Conservation (phyloP, 2,797 vertebrate species). For the Buceros bicornis region DNA sequence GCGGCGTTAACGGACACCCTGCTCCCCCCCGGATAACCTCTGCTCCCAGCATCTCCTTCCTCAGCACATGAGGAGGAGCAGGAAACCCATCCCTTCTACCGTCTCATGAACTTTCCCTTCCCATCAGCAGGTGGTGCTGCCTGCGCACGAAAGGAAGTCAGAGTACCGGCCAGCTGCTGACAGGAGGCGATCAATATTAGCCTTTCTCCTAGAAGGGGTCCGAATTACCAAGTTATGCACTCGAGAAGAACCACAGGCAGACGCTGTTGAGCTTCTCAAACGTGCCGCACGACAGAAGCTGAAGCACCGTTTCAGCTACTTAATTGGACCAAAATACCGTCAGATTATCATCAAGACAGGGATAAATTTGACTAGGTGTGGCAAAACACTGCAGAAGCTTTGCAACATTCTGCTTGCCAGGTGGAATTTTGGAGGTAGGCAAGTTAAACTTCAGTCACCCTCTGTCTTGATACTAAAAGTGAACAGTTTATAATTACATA, state of each 20-base stretch:
- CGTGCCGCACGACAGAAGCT: background rate
- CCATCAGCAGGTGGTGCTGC: slow-evolving; percentile 37
- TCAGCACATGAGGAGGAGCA: background rate
- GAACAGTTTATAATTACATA: slow-evolving; percentile 21
- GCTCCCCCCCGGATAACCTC: background rate
- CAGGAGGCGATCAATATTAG: too few species aligned
- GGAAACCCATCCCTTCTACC: background rate
- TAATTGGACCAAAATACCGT: background rate
- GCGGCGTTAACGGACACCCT: background rate
- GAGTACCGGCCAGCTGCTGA: background rate
- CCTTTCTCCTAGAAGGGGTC: background rate
- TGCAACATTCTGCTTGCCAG: slow-evolving; percentile 35
- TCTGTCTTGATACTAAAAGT: background rate
- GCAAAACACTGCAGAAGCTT: slow-evolving; percentile 23
- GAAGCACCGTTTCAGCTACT: background rate
- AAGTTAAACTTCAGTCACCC: slow-evolving; percentile 19
- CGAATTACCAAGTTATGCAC: background rate
- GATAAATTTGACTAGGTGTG: background rate
- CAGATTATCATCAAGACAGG: background rate
- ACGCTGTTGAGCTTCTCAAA: background rate
- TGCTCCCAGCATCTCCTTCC: background rate
- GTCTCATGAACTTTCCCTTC: background rate
- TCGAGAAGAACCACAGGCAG: background rate
- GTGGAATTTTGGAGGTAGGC: slow-evolving; percentile 19
- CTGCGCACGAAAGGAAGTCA: background rate